Conservation (phyloP, 2,797 vertebrate species). For the Decapterus maruadsi region DNA sequence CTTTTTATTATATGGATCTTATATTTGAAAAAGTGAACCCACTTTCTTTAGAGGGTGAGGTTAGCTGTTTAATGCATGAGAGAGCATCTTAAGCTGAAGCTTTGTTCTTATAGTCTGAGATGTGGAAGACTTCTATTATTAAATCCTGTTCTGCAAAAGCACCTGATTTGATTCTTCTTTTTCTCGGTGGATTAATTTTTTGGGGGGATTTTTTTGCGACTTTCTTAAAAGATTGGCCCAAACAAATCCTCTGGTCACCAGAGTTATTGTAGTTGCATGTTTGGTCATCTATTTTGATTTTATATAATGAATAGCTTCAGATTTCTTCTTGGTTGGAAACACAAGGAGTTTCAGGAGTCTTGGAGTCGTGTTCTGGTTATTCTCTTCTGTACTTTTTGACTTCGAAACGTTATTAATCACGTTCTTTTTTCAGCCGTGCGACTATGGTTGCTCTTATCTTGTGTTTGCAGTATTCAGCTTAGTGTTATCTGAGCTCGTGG, state of each 20-base stretch:
- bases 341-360: constrained; percentile 4
- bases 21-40: constrained; percentile 1
- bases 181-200: constrained; percentile 38
- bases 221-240: background rate
- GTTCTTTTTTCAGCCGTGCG: constrained; percentile 37
- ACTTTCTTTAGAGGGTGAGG: constrained; percentile 27
- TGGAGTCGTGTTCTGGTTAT: background rate
- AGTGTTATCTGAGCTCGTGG: constrained; percentile 49
- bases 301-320: constrained; percentile 9
- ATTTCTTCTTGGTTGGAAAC: constrained; percentile 21
- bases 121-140: constrained; percentile 37
- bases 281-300: constrained; percentile 27
- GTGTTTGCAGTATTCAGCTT: constrained; percentile 56
- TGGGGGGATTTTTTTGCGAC: constrained; percentile 21
- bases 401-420: constrained; percentile 56
- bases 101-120: constrained; percentile 30
- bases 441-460: constrained; percentile 62
- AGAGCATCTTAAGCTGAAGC: constrained; percentile 30
- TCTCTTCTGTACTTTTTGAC: constrained; percentile 34
- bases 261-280: constrained; percentile 15
- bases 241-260: constrained; percentile 33
- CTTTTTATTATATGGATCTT: constrained; percentile 2
- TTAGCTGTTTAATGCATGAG: constrained; percentile 45
- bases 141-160: constrained; percentile 31
- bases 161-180: constrained; percentile 21